A percentile compares a stretch with the other conserved stretches of the same genome.
Conservation (phyloP, 2,113 vertebrate genomes). For the Peromyscus leucopus region DNA sequence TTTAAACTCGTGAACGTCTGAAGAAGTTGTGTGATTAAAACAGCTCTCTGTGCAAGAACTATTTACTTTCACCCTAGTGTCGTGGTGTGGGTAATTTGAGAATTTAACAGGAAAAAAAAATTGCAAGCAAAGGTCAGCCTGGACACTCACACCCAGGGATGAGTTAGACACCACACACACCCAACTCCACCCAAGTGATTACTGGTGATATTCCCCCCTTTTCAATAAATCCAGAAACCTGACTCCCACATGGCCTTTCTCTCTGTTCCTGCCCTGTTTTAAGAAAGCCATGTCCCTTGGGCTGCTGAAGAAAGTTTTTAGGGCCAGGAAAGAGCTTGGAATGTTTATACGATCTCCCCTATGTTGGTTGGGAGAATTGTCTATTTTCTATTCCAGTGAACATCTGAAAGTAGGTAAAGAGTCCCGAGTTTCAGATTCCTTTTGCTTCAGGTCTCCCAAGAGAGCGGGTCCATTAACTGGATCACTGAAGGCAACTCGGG, state of each 20-base stretch:
- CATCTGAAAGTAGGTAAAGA: background rate
- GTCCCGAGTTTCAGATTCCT: background rate
- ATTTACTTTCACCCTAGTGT: accelerated
- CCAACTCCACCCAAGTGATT: background rate
- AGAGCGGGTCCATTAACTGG: background rate
- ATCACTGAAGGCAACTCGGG: background rate
- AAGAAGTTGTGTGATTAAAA: background rate
- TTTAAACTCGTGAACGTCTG: slow-evolving; percentile 31
- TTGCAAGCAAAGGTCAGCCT: background rate
- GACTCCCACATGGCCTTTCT: background rate
- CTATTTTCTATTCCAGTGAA: background rate
- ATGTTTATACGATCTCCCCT: background rate
- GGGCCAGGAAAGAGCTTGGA: background rate
- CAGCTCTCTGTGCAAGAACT: background rate
- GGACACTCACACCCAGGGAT: background rate
- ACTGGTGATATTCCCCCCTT: background rate
- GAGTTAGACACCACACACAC: accelerated
- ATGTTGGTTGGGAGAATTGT: background rate
- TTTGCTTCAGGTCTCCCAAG: background rate
- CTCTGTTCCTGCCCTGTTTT: background rate
- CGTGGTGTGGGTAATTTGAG: background rate
- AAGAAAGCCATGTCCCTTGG: background rate
- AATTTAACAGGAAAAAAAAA: background rate
- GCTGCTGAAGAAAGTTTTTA: background rate
- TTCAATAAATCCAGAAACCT: background rate